Base-by-base conservation (phyloP, 30 jellyfish, hydroid and myxozoan genomes). In the Catostylus mosaicus region DNA sequence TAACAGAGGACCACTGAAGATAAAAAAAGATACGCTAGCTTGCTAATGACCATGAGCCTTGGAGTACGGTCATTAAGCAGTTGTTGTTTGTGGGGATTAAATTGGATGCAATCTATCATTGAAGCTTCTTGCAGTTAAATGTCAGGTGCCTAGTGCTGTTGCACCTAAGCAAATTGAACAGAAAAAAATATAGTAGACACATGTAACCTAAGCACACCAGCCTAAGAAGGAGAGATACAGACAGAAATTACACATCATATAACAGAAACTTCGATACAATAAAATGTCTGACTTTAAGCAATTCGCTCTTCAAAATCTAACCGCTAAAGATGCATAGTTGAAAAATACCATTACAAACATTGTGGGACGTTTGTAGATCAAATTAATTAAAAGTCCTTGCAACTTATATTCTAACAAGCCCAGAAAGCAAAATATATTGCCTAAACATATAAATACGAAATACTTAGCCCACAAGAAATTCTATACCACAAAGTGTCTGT, bases 401-500 rank as follows among this genome's bases (percentile, higher is more conserved):
- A 11, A 37, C 16, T 43, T 43, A 16, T 43, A 6, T 8, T 43
- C 16, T 43, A 43, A 8, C 56, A 43, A 43, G 56, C 56, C 16
- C 56, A 43, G 16, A 43, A 18, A 7, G 40, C 5, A 59, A 59
- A 59, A 18, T 37, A 51, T 38, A 20, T 37, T 50, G 51, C 54
- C 78, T 56, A 30, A 76, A 59, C 24, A 54, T 2, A 54, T 54
- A 76, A 76, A 54, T 54, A 76, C 22, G 32, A 76, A 76, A 20
- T 1, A 34, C 34, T 18, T 24, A 19, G 11, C 88, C 78, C 75
- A 22, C 31, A 76, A 11, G 32, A 31, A 56, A 34, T 26, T 29
- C 48, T 6, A 23, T 40, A 38, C 78, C 71, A 47, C 27, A 60
- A 75, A 57, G 86, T 75, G 64, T 38, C 71, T 40, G 56, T 33